These are phyloP conservation scores for Falcunculus frontatus DNA, from an alignment of 2,113 vertebrate genomes.

Conservation along the genomic window DNA sequence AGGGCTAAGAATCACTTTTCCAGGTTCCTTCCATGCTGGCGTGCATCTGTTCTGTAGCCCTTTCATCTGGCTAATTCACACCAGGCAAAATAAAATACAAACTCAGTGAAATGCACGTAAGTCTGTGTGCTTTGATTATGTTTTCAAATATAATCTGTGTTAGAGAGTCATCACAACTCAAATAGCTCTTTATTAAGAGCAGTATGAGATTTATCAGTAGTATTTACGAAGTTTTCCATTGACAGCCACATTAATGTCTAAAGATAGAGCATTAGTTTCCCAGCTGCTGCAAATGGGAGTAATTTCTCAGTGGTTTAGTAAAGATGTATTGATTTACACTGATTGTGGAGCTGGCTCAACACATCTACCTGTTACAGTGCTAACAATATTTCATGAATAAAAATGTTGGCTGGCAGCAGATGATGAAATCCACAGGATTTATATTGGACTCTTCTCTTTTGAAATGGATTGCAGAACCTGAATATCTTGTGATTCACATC, in stretches of 20 bases:
- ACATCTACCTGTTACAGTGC: slow-evolving; percentile 14
- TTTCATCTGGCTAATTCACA: background rate
- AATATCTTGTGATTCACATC: slow-evolving; percentile 47
- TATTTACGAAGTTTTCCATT: background rate
- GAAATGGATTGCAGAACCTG: slow-evolving; percentile 46
- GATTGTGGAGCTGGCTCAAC: slow-evolving; percentile 7
- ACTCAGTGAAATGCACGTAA: background rate
- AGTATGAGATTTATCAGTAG: background rate
- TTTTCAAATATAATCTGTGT: background rate
- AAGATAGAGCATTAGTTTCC: background rate
- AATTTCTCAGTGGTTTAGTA: background rate
- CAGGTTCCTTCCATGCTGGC: background rate
- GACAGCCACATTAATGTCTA: background rate
- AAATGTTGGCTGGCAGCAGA: slow-evolving; percentile 31
- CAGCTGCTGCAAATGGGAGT: background rate
- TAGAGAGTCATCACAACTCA: background rate
- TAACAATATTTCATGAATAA: slow-evolving; percentile 64
- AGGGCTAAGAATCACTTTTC: background rate
- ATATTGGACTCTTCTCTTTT: slow-evolving; percentile 26
- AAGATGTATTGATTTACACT: slow-evolving; percentile 18
- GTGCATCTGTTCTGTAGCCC: background rate
- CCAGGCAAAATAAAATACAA: background rate
- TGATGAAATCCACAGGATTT: slow-evolving; percentile 65
- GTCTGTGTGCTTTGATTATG: background rate
- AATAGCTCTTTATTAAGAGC: background rate